Evolutionary conservation across 2,888 invertebrate genomes (phyloP).

Genomic region (Agrotis segetum): DNA sequence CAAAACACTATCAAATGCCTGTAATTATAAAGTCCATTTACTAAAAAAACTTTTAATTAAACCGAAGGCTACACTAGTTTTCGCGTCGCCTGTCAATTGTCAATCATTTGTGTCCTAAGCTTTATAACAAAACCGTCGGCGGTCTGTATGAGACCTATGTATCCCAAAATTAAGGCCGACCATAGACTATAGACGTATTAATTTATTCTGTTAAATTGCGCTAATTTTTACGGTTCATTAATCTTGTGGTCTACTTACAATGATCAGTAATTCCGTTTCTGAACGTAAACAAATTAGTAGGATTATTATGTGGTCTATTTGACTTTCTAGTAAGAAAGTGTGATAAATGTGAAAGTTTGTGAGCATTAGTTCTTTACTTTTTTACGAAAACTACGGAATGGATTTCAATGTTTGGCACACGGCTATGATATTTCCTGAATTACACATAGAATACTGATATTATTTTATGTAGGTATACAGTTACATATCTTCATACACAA

Average conservation of each 20-base stretch:
- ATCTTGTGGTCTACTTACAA: constrained; percentile 21
- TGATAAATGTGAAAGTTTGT: no score
- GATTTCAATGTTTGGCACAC: no score
- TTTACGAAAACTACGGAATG: no score
- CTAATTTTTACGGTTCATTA: constrained; percentile 17
- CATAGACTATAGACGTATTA: neutral
- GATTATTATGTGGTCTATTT: no score
- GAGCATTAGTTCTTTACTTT: no score
- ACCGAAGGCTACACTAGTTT: constrained; percentile 22
- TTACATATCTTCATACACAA: neutral
- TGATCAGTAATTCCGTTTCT: neutral
- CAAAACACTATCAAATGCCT: constrained; percentile 22
- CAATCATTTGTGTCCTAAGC: constrained; percentile 56
- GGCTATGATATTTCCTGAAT: no score
- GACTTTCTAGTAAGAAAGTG: no score
- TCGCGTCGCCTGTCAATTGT: constrained; percentile 46
- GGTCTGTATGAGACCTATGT: constrained; percentile 38
- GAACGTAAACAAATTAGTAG: neutral
- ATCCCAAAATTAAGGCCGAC: constrained; percentile 51
- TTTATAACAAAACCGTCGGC: constrained; percentile 50
- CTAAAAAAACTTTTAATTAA: constrained; percentile 56
- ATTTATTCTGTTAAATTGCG: constrained; percentile 28
- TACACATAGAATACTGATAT: no score
- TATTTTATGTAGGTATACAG: neutral
- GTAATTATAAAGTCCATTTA: constrained; percentile 43